phyloP scores from a whole-genome alignment of 23 tunicate species.

The Ascidia mentula region DNA sequence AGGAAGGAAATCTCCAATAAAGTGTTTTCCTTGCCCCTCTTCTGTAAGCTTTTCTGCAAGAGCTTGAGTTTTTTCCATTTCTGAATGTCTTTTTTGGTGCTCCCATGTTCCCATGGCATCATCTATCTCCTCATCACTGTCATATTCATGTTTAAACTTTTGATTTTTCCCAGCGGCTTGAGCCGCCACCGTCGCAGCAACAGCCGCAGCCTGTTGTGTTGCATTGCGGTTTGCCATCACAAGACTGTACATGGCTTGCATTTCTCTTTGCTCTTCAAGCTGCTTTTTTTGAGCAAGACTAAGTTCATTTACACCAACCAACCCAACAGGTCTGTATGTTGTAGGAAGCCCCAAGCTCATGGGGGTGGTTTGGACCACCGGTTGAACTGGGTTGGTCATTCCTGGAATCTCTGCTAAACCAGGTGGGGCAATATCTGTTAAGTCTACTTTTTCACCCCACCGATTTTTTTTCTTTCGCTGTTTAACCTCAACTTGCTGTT shows the following conservation, averaged over 20 bases:
- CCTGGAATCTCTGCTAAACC: conserved; percentile 78
- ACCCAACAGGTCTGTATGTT: conserved; percentile 65
- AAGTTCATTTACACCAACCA: conserved; percentile 60
- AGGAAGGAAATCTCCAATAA: conserved; percentile 92
- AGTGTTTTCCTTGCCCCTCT: conserved; percentile 79
- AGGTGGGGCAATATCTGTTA: conserved; percentile 81
- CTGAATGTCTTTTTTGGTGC: conserved; percentile 63
- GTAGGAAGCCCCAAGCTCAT: conserved; percentile 39
- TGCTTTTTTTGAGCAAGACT: conserved; percentile 76
- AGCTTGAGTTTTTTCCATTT: conserved; percentile 90
- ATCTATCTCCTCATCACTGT: conserved; percentile 94
- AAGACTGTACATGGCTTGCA: conserved; percentile 90
- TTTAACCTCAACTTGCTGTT: conserved; percentile 19
- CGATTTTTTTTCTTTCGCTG: conserved; percentile 57
- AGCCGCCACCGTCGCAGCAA: conserved; percentile 3
- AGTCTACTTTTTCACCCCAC: conserved; percentile 95
- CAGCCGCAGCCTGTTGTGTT: conserved; percentile 4
- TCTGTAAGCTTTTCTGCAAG: conserved; percentile 90
- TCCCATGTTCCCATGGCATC: conserved; percentile 92
- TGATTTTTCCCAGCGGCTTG: conserved; percentile 1
- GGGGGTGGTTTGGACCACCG: background rate
- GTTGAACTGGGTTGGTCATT: conserved; percentile 31
- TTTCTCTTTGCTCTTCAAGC: conserved; percentile 84
- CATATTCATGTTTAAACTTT: conserved; percentile 78
- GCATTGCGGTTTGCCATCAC: conserved; percentile 90